Evolutionary conservation across 2,797 vertebrate genomes (phyloP).

Genomic region (Eulemur rubriventer): DNA sequence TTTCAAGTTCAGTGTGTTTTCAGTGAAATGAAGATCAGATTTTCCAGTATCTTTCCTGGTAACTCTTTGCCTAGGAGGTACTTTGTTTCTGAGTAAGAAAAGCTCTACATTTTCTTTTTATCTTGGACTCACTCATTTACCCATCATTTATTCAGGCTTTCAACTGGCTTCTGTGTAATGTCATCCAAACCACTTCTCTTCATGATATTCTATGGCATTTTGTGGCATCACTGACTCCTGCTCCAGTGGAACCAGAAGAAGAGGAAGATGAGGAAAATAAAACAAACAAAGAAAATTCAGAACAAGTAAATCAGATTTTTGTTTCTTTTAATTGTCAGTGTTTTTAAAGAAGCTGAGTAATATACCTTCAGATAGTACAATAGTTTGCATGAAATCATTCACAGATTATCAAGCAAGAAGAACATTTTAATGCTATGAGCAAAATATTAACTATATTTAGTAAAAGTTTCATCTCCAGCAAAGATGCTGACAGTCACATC

Average conservation of each 20-base stretch:
- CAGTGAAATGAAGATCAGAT: background rate
- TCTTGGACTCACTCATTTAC: slow-evolving; percentile 49
- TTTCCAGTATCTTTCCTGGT: slow-evolving; percentile 43
- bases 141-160: slow-evolving; percentile 90
- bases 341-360: background rate
- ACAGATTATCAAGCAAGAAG: background rate
- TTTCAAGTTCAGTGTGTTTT: slow-evolving; percentile 25
- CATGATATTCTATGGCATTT: slow-evolving; percentile 99
- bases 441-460: background rate
- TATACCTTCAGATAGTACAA: background rate
- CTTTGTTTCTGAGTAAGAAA: background rate
- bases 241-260: slow-evolving; percentile 95
- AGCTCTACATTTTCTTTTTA: background rate
- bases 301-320: slow-evolving; percentile 89
- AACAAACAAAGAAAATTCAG: slow-evolving; percentile 95
- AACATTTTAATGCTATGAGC: background rate
- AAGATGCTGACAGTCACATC: background rate
- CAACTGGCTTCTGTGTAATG: slow-evolving; percentile 99
- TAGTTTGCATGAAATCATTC: slow-evolving; percentile 18
- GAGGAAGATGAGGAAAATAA: slow-evolving; percentile 99
- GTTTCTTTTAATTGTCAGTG: background rate
- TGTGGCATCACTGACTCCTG: slow-evolving; percentile 97
- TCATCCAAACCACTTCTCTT: slow-evolving; percentile 98
- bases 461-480: background rate
- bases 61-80: background rate